Conservation (phyloP, 2,888 invertebrate genomes). For the Eupeodes luniger region DNA sequence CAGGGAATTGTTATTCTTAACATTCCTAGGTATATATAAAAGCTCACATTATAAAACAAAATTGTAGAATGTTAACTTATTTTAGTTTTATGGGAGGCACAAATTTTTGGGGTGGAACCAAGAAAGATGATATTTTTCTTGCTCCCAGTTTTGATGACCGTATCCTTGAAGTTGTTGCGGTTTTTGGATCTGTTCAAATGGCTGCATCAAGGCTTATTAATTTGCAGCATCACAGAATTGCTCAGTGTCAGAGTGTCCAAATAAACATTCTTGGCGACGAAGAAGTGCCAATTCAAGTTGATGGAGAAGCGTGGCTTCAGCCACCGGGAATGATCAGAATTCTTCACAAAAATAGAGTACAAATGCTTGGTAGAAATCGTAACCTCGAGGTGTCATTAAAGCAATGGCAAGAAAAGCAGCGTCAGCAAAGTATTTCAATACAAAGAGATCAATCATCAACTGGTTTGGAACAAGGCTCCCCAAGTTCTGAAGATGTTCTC, state of each 20-base stretch:
- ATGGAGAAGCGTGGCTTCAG: slow-evolving; percentile 99
- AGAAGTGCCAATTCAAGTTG: slow-evolving; percentile 97
- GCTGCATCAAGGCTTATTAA: slow-evolving; percentile 97
- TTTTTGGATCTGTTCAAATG: slow-evolving; percentile 99
- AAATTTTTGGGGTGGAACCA: slow-evolving; percentile 98
- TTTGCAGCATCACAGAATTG: slow-evolving; percentile 97
- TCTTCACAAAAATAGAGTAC: slow-evolving; percentile 97
- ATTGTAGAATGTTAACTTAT: not conserved
- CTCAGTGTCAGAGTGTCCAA: slow-evolving; percentile 97
- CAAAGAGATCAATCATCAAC: slow-evolving; percentile 84
- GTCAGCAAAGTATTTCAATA: slow-evolving; percentile 85
- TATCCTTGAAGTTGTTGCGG: slow-evolving; percentile 98
- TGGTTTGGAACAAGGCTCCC: slow-evolving; percentile 81
- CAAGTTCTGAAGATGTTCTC: slow-evolving; percentile 84
- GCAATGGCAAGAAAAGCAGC: slow-evolving; percentile 94
- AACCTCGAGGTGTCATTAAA: slow-evolving; percentile 95
- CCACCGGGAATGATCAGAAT: slow-evolving; percentile 98
- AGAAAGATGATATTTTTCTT: slow-evolving; percentile 95
- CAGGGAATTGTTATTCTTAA: slow-evolving; percentile 99
- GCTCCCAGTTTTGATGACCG: slow-evolving; percentile 98
- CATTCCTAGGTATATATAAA: slow-evolving; percentile 89
- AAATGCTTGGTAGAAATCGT: slow-evolving; percentile 96
- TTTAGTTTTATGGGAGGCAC: slow-evolving; percentile 98
- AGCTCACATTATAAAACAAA: not conserved
- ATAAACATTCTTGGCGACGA: slow-evolving; percentile 97